Percentiles rank a stretch among this genome's conserved stretches.
Evolutionary conservation across 2,888 invertebrate species (phyloP).

Genomic region (Lypha dubia): DNA sequence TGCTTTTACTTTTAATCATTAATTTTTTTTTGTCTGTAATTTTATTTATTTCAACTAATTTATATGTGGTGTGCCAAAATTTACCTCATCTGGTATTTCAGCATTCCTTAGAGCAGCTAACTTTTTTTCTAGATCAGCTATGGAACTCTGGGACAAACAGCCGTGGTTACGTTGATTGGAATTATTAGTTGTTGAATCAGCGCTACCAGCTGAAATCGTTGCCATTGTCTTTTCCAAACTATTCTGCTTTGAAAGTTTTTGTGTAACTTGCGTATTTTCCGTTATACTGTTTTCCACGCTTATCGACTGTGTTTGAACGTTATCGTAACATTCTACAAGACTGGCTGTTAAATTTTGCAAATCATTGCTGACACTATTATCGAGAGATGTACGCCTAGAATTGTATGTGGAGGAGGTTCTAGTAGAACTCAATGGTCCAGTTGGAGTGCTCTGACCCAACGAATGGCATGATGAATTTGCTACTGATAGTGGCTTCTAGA

Average conservation of each 20-base stretch:
- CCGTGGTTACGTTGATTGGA: conserved; percentile 67
- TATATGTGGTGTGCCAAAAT: conserved; percentile 6
- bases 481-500: conserved; percentile 36
- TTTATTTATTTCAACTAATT: too few species aligned
- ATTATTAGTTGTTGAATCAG: conserved; percentile 57
- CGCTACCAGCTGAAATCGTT: conserved; percentile 43
- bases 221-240: conserved; percentile 78
- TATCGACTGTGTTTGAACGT: conserved; percentile 37
- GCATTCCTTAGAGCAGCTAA: conserved; percentile 84
- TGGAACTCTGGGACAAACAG: conserved; percentile 77
- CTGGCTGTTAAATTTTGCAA: conserved; percentile 78
- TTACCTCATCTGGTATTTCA: conserved; percentile 78
- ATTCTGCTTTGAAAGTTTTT: conserved; percentile 79
- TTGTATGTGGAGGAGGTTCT: conserved; percentile 81
- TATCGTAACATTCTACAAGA: conserved; percentile 74
- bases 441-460: conserved; percentile 79
- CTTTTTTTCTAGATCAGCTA: conserved; percentile 86
- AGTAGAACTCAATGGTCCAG: conserved; percentile 77
- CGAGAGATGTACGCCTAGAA: conserved; percentile 82
- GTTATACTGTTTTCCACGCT: conserved; percentile 46
- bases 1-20: too few species aligned
- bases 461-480: conserved; percentile 70
- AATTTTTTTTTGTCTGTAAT: too few species aligned
- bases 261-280: conserved; percentile 59
- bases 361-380: conserved; percentile 80